phyloP scores from a whole-genome alignment of 2,797 vertebrate species.

The Cyprinodon diabolis region DNA sequence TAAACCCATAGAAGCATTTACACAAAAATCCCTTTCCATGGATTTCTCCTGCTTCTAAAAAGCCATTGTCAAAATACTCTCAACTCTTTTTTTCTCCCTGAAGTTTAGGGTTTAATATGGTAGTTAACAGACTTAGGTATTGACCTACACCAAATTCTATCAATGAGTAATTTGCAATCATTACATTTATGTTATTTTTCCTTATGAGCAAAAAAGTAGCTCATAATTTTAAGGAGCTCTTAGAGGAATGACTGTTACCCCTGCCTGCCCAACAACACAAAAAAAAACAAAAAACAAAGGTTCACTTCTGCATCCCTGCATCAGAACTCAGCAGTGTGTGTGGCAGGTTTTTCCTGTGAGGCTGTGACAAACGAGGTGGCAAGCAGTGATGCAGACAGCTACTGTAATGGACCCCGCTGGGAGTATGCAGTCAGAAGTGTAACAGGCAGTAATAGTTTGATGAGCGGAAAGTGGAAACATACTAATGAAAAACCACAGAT shows the following conservation, averaged over 20 bases:
- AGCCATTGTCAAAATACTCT: background rate
- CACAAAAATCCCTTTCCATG: background rate
- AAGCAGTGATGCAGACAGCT: constrained; percentile 68
- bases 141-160: background rate
- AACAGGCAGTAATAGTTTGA: constrained; percentile 51
- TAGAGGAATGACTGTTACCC: constrained; percentile 16
- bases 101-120: background rate
- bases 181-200: background rate
- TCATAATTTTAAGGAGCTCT: background rate
- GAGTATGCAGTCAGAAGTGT: constrained; percentile 64
- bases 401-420: constrained; percentile 71
- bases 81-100: background rate
- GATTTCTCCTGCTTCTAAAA: background rate
- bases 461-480: constrained; percentile 55
- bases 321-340: constrained; percentile 52
- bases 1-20: background rate
- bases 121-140: background rate
- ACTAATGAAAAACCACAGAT: constrained; percentile 24
- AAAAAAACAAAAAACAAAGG: constrained; percentile 13
- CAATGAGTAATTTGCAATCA: background rate
- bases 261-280: constrained; percentile 23
- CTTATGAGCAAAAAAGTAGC: background rate
- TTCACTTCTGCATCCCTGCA: constrained; percentile 39
- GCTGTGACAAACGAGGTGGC: constrained; percentile 65
- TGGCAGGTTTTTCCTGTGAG: constrained; percentile 63